Evolutionary conservation across 2,113 vertebrate genomes (phyloP).

Genomic region (Hippocampus comes): DNA sequence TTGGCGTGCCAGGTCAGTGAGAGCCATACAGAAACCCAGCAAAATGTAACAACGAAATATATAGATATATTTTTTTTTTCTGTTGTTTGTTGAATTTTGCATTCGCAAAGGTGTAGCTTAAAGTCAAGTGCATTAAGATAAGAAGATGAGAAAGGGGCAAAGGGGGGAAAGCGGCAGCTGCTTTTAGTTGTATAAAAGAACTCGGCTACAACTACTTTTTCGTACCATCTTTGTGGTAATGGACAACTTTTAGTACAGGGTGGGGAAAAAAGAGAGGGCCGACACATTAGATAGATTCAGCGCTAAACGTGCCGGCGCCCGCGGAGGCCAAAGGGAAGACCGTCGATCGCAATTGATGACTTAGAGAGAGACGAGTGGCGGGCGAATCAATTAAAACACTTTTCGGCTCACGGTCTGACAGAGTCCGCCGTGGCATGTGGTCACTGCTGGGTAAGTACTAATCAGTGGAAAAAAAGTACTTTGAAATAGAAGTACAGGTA

Average conservation of each 20-base stretch:
- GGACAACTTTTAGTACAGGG: neutral
- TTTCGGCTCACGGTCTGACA: constrained; percentile 45
- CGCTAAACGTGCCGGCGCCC: constrained; percentile 38
- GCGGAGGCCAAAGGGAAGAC: constrained; percentile 22
- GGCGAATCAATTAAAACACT: constrained; percentile 62
- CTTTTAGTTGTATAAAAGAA: neutral
- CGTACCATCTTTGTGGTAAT: neutral
- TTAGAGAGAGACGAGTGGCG: constrained; percentile 39
- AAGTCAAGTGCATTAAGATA: too few relatives aligned
- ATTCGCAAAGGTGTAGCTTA: too few relatives aligned
- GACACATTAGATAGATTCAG: neutral
- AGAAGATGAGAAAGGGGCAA: too few relatives aligned
- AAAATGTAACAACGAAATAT: too few relatives aligned
- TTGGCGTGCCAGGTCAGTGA: too few relatives aligned
- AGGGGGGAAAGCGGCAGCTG: too few relatives aligned
- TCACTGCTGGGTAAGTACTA: neutral
- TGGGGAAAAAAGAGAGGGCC: neutral
- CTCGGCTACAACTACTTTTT: neutral
- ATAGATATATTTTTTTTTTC: too few relatives aligned
- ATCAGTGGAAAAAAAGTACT: neutral
- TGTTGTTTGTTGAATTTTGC: too few relatives aligned
- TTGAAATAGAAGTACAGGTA: neutral
- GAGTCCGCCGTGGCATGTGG: constrained; percentile 28
- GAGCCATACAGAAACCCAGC: too few relatives aligned
- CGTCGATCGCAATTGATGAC: constrained; percentile 51